Evolutionary conservation across 2,888 invertebrate genomes (phyloP), one percentile per base, ranked within the genome.

Genomic region (Onthophagus sagittarius): DNA sequence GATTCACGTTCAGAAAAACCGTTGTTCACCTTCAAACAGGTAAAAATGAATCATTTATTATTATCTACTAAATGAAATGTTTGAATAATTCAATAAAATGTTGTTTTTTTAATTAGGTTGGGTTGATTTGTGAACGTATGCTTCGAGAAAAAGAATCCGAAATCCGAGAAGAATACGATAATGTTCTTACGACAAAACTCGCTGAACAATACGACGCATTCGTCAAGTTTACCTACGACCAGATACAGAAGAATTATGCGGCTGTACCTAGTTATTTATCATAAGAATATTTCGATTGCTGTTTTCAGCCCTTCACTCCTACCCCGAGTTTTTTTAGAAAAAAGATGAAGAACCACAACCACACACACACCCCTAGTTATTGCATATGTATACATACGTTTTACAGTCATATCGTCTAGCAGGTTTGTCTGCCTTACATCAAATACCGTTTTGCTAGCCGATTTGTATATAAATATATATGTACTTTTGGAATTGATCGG

Each of bases 191-290:
- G 85, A 91, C 91, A 84, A 98, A 98, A 88, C 90, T 99, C 79
- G 95, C 97, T 76, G 99, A 99, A 88, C 98, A 99, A 87, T 99
- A 99, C 84, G 98, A 99, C 86, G 96, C 98, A 83, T 99, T 99
- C 86, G 97, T 98, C 77, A 97, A 97, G 87, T 99, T 99, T 87
- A 98, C 98, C 80, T 93, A 96, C 81, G 99, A 99, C 88, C 98
- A 99, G 89, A 94, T 99, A 83, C 94, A 94, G 84, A 93, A 90
- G 86, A 90, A 91, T 82, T 92, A 88, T 76, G 82, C 82, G 77
- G 82, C 82, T 78, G 82, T 83, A 77, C 86, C 86, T 77, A 86
- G 86, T 80, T 86, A 85, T 83, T 82, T 85, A 82, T 85, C 84
- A 78, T 85, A 85, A 84, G 80, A 72, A 73, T 62, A 71, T 74